Evolutionary conservation across 2,888 invertebrate genomes (phyloP).

Genomic region (Drosophila ustulata): DNA sequence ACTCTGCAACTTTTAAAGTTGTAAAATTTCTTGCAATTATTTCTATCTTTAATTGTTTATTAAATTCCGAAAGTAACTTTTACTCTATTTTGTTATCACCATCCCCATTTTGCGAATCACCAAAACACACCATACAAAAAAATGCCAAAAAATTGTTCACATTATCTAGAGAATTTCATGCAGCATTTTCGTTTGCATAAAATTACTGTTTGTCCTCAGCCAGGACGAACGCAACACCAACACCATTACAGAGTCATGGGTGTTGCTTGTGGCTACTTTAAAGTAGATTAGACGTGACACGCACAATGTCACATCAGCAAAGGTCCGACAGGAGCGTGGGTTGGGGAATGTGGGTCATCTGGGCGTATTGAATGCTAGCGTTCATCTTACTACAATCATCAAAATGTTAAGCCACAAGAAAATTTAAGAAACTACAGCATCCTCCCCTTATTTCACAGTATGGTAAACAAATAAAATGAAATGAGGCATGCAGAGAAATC

Average conservation of each 20-base stretch:
- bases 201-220: slow-evolving; percentile 68
- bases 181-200: slow-evolving; percentile 65
- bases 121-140: neutral
- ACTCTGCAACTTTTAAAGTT: too few species aligned
- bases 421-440: slow-evolving; percentile 57
- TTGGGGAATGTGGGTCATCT: neutral
- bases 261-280: slow-evolving; percentile 77
- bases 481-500: slow-evolving; percentile 63
- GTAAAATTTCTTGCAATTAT: too few species aligned
- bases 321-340: slow-evolving; percentile 36
- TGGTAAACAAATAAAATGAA: slow-evolving; percentile 35
- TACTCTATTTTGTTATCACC: neutral
- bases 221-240: slow-evolving; percentile 25
- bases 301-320: slow-evolving; percentile 56
- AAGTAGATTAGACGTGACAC: slow-evolving; percentile 67
- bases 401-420: slow-evolving; percentile 71
- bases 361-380: slow-evolving; percentile 25
- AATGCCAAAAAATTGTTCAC: neutral
- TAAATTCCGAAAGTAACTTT: too few species aligned
- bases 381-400: slow-evolving; percentile 69
- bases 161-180: neutral
- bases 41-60: too few species aligned
- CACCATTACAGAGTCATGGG: slow-evolving; percentile 65
- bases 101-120: too few species aligned
- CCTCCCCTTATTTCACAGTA: neutral